Conservation (phyloP, 2,113 vertebrate genomes). For the Lophura nycthemera region DNA sequence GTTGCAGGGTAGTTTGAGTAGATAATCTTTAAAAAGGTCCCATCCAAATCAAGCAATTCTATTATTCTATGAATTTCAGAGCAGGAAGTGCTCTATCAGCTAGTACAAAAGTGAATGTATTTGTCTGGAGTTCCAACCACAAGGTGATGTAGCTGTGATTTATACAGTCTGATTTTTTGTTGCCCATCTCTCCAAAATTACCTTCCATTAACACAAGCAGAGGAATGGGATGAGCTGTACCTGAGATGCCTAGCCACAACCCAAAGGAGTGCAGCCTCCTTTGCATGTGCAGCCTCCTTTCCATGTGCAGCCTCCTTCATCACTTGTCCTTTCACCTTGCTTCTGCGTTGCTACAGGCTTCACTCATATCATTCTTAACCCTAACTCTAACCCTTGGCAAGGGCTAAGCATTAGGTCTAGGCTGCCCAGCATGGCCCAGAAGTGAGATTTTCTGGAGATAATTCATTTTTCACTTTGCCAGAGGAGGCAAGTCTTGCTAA, state of each 20-base stretch:
- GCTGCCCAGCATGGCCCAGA: background rate
- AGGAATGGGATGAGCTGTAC: background rate
- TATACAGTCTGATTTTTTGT: background rate
- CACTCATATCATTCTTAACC: background rate
- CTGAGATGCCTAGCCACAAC: background rate
- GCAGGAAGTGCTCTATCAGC: background rate
- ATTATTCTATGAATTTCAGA: background rate
- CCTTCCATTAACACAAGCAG: background rate
- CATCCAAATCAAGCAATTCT: too few species aligned
- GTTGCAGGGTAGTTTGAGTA: too few species aligned
- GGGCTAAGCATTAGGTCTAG: background rate
- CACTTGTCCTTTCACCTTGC: background rate
- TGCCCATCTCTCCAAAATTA: background rate
- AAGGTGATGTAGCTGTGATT: background rate
- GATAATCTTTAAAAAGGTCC: too few species aligned
- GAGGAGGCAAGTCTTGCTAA: background rate
- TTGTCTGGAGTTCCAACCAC: background rate
- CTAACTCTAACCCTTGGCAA: background rate
- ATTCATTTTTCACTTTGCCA: background rate
- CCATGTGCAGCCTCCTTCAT: background rate
- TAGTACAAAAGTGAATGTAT: background rate
- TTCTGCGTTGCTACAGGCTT: background rate
- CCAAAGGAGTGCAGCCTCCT: background rate
- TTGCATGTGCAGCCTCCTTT: background rate
- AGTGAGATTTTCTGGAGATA: background rate